Conservation (phyloP, 2,888 invertebrate genomes). For the Orgyia antiqua region DNA sequence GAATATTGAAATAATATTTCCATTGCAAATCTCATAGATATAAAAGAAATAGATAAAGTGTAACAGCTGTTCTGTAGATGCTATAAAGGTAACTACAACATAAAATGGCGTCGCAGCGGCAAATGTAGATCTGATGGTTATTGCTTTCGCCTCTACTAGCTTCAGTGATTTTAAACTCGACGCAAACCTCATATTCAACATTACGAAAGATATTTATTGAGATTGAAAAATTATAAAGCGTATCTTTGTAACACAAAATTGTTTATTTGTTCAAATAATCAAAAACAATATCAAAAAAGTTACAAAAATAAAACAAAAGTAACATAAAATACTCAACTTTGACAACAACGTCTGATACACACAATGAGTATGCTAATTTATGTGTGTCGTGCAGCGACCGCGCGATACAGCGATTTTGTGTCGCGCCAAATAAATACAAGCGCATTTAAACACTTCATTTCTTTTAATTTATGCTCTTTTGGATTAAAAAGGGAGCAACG, state of each 20-base stretch:
- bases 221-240: too few species aligned
- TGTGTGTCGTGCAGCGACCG: slow-evolving; percentile 20
- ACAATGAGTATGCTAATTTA: slow-evolving; percentile 32
- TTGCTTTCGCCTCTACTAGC: neutral
- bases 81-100: slow-evolving; percentile 11
- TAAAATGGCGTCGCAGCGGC: slow-evolving; percentile 5
- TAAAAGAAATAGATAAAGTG: slow-evolving; percentile 12
- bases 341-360: too few species aligned
- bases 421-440: slow-evolving; percentile 18
- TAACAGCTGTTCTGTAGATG: slow-evolving; percentile 6
- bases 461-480: slow-evolving; percentile 22
- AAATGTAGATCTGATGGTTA: neutral
- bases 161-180: neutral
- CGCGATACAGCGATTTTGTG: slow-evolving; percentile 24
- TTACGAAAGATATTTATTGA: too few species aligned
- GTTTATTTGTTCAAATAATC: too few species aligned
- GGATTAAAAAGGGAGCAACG: slow-evolving; percentile 15
- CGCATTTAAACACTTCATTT: slow-evolving; percentile 21
- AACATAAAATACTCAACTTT: too few species aligned
- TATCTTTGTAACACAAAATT: too few species aligned
- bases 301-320: too few species aligned
- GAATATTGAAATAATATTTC: neutral
- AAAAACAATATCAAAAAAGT: too few species aligned
- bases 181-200: too few species aligned
- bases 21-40: slow-evolving; percentile 6